Evolutionary conservation across 2,797 vertebrate species (phyloP).

Genomic region (Naso thynnoides): DNA sequence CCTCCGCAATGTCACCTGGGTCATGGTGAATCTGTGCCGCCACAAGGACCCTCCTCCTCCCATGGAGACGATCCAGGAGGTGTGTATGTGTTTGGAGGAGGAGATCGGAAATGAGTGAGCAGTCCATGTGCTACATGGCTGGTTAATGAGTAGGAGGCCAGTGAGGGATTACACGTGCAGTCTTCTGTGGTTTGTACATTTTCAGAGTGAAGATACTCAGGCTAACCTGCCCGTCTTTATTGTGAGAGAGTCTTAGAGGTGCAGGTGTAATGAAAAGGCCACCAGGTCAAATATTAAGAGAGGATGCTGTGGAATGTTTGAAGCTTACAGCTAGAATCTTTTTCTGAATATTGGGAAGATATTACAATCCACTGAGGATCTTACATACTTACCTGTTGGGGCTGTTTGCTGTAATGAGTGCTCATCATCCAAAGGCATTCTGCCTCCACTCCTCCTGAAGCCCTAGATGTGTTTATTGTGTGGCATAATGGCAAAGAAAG

Average conservation of each 20-base stretch:
- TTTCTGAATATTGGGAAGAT: neutral
- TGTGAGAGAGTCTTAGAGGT: neutral
- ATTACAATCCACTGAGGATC: neutral
- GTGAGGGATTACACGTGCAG: neutral
- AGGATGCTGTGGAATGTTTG: too few species aligned
- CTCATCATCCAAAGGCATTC: too few species aligned
- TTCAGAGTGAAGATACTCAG: neutral
- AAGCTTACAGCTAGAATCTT: neutral
- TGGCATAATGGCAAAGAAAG: neutral
- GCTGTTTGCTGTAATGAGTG: neutral
- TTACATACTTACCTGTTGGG: too few species aligned
- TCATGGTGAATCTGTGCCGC: slow-evolving; percentile 99
- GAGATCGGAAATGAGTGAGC: neutral
- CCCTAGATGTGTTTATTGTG: neutral
- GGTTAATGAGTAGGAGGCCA: neutral
- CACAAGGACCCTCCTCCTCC: slow-evolving; percentile 99
- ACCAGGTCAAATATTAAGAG: neutral
- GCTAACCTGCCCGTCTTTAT: neutral
- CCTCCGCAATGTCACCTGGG: slow-evolving; percentile 99
- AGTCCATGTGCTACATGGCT: neutral
- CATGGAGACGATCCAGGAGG: slow-evolving; percentile 99
- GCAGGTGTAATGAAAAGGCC: neutral
- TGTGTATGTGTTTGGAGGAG: slow-evolving; percentile 29
- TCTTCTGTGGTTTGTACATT: neutral
- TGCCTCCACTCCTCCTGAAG: too few species aligned